Conservation (phyloP, 2,113 vertebrate species). For the Rhabdornis inornatus region DNA sequence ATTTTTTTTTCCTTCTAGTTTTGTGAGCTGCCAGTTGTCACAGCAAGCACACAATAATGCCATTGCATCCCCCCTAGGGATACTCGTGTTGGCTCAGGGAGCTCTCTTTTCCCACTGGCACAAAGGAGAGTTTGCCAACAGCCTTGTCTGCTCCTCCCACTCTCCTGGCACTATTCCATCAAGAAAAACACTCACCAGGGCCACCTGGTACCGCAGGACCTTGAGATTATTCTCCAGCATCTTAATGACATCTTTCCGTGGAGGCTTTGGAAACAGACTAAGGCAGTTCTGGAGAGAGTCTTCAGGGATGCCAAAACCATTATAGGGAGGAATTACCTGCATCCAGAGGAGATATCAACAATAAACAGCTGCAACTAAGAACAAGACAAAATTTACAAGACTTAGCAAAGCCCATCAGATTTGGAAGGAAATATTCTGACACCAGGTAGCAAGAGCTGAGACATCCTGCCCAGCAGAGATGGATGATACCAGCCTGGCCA, state of each 20-base stretch:
- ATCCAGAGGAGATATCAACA: background rate
- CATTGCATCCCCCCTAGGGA: background rate
- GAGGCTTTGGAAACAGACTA: conserved; percentile 81
- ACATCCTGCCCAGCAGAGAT: background rate
- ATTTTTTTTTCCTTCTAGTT: background rate
- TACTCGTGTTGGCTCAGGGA: rapidly evolving
- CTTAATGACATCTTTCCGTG: conserved; percentile 82
- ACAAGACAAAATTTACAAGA: background rate
- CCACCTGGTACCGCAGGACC: conserved; percentile 81
- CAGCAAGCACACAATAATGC: background rate
- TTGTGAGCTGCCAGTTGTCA: background rate
- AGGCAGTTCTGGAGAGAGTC: conserved; percentile 93
- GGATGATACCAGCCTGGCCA: background rate
- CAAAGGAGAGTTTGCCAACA: background rate
- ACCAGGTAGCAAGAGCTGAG: background rate
- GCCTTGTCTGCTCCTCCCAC: background rate
- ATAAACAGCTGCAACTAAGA: background rate
- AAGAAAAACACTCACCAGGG: conserved; percentile 77
- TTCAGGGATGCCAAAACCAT: conserved; percentile 88
- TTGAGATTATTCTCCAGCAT: conserved; percentile 84
- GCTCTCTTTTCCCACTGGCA: background rate
- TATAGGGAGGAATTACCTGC: conserved; percentile 89
- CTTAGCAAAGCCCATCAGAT: background rate
- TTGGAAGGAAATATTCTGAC: background rate
- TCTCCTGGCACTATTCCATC: background rate